Evolutionary conservation across 2,797 vertebrate genomes (phyloP), one percentile per base, ranked within the genome.

Genomic region (Carcharodon carcharias): DNA sequence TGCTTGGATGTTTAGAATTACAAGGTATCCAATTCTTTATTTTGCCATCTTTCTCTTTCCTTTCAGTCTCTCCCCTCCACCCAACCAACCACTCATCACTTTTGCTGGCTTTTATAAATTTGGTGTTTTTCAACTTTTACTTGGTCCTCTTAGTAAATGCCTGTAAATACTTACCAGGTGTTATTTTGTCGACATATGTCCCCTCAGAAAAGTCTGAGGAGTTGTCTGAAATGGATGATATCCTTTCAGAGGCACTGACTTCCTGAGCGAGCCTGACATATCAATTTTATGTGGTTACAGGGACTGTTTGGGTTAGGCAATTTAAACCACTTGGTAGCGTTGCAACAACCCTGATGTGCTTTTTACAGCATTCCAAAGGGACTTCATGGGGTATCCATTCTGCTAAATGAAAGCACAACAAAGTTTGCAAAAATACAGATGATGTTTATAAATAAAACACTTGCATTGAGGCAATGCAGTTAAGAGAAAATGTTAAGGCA

Each of bases 201-300:
- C 73, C 71, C 45, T 77, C 69, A 95, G 50, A 71, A 77, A n/a
- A 58, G 94, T 56, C 94, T 95, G 28, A 71, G 50, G 94, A 77
- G 69, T 63, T 63, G 71, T 77, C 50, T 73, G 94, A 95, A 95
- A 77, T 95, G 71, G 50, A 95, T 95, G 58, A n/a, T 54, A 56
- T 95, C 28, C 71, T 58, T 95, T 77, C 94, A 58, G 5, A 54
- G 69, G 35, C 18, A 35, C 69, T 35, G 94, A 73, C 94, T 95
- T 95, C 94, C 67, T 71, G 67, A 95, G 45, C 28, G 7, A 54
- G 26, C 94, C 77, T 77, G 77, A 95, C 69, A n/a, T 58, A 95
- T 95, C 94, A 77, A 73, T 95, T 77, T 95, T 73, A 95, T 50
- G 77, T 95, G 69, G 94, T 77, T 77, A 95, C 50, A 77, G 14